These are phyloP conservation scores for Aphis craccivora DNA, from an alignment of 1,140 invertebrate genomes.

Conservation along the genomic window DNA sequence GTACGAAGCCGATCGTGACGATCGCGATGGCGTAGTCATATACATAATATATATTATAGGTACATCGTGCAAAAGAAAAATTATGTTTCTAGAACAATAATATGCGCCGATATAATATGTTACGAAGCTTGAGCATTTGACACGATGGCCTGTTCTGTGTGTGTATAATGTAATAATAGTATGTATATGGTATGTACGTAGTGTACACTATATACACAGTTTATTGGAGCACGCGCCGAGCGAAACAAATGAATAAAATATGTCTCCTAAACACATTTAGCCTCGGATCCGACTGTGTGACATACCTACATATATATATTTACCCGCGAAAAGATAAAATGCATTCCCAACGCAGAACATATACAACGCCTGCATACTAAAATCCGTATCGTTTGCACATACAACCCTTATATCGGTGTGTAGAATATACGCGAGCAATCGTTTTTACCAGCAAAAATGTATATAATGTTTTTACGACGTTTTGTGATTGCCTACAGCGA, in stretches of 20 bases:
- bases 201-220: not conserved
- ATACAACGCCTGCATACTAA: conserved; percentile 38
- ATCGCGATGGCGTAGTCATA: not conserved
- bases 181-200: not conserved
- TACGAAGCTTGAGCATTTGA: not conserved
- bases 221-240: not conserved
- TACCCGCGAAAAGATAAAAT: conserved; percentile 16
- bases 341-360: conserved; percentile 12
- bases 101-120: not conserved
- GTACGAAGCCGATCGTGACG: not conserved
- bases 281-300: not conserved
- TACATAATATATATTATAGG: not conserved
- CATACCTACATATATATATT: not conserved
- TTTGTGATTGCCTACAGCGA: not conserved
- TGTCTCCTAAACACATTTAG: conserved; percentile 31
- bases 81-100: not conserved
- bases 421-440: not conserved
- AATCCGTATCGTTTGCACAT: conserved; percentile 34
- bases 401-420: not conserved
- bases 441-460: conserved; percentile 21
- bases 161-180: conserved; percentile 14
- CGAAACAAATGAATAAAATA: conserved; percentile 23
- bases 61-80: not conserved
- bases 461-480: conserved; percentile 22
- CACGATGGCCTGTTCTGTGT: not conserved